Evolutionary conservation across 1,140 invertebrate species (phyloP).

Genomic region (Colletes gigas): DNA sequence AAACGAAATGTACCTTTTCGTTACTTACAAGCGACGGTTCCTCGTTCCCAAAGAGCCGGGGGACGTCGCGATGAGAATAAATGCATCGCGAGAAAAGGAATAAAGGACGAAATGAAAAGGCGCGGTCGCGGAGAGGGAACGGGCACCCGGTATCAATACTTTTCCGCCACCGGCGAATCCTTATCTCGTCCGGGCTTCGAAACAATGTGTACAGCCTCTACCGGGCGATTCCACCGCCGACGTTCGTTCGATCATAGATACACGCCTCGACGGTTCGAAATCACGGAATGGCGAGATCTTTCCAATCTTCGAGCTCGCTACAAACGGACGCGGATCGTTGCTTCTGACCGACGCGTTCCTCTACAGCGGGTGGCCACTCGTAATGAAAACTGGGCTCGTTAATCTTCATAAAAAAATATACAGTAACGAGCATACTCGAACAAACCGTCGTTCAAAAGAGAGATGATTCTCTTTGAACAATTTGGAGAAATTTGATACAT

Average conservation of each 20-base stretch:
- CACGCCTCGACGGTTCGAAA: not conserved
- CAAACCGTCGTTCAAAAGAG: too few relatives aligned
- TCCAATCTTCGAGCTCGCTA: not conserved
- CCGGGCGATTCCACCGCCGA: not conserved
- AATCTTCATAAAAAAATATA: too few relatives aligned
- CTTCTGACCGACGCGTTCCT: too few relatives aligned
- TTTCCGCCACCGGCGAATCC: conserved; percentile 31
- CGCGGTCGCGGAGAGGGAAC: not conserved
- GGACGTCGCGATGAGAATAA: conserved; percentile 9
- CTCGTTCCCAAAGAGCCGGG: conserved; percentile 1
- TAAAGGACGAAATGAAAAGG: conserved; percentile 24
- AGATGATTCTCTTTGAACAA: too few relatives aligned
- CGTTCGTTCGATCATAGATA: conserved; percentile 14
- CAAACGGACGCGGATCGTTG: too few relatives aligned
- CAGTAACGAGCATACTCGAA: too few relatives aligned
- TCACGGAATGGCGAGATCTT: not conserved
- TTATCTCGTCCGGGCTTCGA: conserved; percentile 27
- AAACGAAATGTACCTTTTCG: conserved; percentile 43
- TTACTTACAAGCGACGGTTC: conserved; percentile 1
- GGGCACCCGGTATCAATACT: conserved; percentile 27
- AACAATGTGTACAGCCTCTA: conserved; percentile 11
- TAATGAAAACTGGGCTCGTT: too few relatives aligned
- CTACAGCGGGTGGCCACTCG: too few relatives aligned
- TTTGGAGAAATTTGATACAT: too few relatives aligned
- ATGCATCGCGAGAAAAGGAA: conserved; percentile 21